Evolutionary conservation across 1,140 invertebrate genomes (phyloP).

Genomic region (Coenobita brevimanus): DNA sequence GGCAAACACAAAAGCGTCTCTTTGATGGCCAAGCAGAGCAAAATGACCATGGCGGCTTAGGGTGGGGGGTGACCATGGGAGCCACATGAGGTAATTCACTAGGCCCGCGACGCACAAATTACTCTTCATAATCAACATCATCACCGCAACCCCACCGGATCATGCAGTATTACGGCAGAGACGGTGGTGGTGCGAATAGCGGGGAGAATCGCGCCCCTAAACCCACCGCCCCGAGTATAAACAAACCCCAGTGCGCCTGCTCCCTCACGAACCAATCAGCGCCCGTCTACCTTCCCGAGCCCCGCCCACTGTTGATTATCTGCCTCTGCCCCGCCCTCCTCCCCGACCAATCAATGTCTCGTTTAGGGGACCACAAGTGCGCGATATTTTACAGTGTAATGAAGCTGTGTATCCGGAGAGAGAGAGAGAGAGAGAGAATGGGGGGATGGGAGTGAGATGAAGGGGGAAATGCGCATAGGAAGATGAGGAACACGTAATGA

Average conservation of each 20-base stretch:
- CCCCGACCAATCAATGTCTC: constrained; percentile 59
- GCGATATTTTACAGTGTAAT: constrained; percentile 65
- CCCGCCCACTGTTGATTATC: constrained; percentile 36
- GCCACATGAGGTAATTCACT: neutral
- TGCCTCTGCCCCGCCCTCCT: constrained; percentile 32
- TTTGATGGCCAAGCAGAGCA: too few species aligned
- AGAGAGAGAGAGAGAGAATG: constrained; percentile 2
- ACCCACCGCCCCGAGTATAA: neutral
- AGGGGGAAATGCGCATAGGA: too few species aligned
- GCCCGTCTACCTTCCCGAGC: neutral
- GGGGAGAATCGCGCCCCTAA: neutral
- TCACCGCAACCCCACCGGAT: too few species aligned
- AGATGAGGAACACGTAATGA: too few species aligned
- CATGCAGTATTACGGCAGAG: too few species aligned
- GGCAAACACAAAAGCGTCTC: too few species aligned
- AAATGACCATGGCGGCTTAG: too few species aligned
- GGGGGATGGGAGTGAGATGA: neutral
- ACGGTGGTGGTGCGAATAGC: neutral
- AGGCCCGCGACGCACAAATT: neutral
- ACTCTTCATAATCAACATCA: neutral
- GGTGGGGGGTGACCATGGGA: too few species aligned
- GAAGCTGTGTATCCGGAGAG: constrained; percentile 58
- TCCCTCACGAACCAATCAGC: neutral
- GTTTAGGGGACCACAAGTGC: constrained; percentile 61
- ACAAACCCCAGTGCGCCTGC: constrained; percentile 25